Base-by-base conservation (phyloP, 2,113 vertebrate genomes). In the Cyprichromis sp. region DNA sequence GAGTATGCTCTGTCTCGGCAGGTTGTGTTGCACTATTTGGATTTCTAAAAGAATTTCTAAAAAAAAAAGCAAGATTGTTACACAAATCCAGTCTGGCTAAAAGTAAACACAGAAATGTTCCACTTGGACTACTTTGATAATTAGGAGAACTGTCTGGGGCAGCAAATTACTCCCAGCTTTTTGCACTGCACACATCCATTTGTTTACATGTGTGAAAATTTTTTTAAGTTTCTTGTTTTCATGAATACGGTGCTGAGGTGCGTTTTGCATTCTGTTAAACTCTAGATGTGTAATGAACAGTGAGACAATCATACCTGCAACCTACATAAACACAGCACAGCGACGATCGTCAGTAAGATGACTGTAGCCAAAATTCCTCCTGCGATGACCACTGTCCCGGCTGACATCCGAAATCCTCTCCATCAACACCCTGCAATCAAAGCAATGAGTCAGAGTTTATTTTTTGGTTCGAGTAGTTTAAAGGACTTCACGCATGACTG, bases 301-400 rank as follows among this genome's bases (percentile, higher is more conserved):
- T 52, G 45, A 78, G 76, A 19, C 8, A 4, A 82, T 95, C 97
- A 55, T 98, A 99, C 97, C 98, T 97, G 96, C 79, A 97, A 88
- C 87, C 96, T 95, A 95, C 96, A 97, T 95, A 95, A 95, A 93
- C 96, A 99, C 93, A 99, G 96, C 38, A 99, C 98, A 0, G 97
- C 97, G 5, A 99, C 98, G 88, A 99, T 99, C 91, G 98, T 99
- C n/a, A 99, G 95, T 55, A 99, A 96, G 92, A 99, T 99, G 92
- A 99, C 97, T 87, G 98, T 97, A 29, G 98, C 98, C 97, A 99
- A 97, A 96, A 99, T 98, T 96, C 98, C 98, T 93, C 98, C 98
- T 95, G 98, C 98, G 97, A 99, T 99, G 95, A 99, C 98, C 97
- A 99, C 98, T 2, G 98, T 99, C 94, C 98, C 98, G 96, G 98